These are phyloP conservation scores for Cydia fagiglandana DNA, from an alignment of 1,140 invertebrate species.

Conservation along the genomic window DNA sequence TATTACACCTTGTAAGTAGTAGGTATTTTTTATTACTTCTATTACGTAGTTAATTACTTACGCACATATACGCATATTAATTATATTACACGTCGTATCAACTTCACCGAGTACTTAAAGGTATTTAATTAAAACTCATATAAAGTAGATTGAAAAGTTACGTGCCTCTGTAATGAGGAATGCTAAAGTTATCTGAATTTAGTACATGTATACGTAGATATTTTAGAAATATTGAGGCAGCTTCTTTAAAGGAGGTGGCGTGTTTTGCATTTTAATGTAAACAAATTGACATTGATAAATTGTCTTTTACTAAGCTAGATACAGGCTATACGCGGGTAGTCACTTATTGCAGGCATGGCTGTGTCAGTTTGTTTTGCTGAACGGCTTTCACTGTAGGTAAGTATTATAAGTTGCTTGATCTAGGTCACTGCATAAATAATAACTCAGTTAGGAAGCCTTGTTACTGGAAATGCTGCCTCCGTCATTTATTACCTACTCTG, in stretches of 20 bases:
- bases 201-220: conserved; percentile 15
- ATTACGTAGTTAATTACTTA: background rate
- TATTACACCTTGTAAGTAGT: too few species aligned
- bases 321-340: too few species aligned
- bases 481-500: too few species aligned
- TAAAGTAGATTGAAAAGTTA: conserved; percentile 29
- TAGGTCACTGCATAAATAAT: background rate
- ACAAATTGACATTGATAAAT: conserved; percentile 25
- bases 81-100: conserved; percentile 16
- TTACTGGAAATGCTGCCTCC: too few species aligned
- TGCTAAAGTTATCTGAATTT: conserved; percentile 7
- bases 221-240: conserved; percentile 7
- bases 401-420: background rate
- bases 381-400: background rate
- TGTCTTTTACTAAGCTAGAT: background rate
- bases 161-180: conserved; percentile 17
- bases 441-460: too few species aligned
- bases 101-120: conserved; percentile 20
- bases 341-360: background rate
- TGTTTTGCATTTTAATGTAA: conserved; percentile 22
- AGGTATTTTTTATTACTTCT: background rate
- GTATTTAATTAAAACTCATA: conserved; percentile 31
- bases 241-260: background rate
- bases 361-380: background rate
- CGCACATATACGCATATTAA: background rate